Evolutionary conservation across 2,888 invertebrate genomes (phyloP).

Genomic region (Lepidocyrtoides sp.): DNA sequence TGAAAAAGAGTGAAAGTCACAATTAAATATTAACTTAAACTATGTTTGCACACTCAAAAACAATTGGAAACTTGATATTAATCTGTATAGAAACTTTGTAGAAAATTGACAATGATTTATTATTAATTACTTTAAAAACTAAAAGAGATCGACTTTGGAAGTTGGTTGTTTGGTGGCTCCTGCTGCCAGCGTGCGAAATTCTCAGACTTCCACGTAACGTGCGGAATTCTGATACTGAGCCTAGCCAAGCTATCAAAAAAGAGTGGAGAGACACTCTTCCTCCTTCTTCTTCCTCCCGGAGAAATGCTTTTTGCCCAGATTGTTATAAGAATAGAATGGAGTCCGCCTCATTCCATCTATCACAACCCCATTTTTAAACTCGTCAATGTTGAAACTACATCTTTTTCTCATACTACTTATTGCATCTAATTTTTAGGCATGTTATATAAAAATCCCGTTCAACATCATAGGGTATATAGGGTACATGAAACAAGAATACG

Average conservation of each 20-base stretch:
- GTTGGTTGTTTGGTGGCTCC: constrained; percentile 56
- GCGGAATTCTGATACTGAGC: constrained; percentile 80
- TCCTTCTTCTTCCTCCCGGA: constrained; percentile 68
- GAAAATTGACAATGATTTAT: neutral
- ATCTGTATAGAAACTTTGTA: neutral
- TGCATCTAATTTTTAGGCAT: neutral
- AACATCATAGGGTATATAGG: neutral
- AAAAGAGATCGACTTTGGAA: constrained; percentile 74
- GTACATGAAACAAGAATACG: constrained; percentile 50
- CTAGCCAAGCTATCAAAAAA: constrained; percentile 76
- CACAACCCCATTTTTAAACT: constrained; percentile 75
- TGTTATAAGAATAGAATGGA: constrained; percentile 80
- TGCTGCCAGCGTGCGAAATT: constrained; percentile 65
- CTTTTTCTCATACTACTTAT: neutral
- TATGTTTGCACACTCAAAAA: neutral
- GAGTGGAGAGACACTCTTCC: constrained; percentile 64
- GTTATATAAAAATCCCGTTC: constrained; percentile 32
- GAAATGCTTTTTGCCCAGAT: constrained; percentile 77
- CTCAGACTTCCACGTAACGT: constrained; percentile 79
- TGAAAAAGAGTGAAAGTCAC: constrained; percentile 66
- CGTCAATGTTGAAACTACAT: constrained; percentile 70
- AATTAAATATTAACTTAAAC: constrained; percentile 15
- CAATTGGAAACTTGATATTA: neutral
- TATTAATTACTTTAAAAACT: constrained; percentile 74
- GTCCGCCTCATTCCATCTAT: constrained; percentile 77